Conservation (phyloP, 2,113 vertebrate species). For the Lagenorhynchus albirostris region DNA sequence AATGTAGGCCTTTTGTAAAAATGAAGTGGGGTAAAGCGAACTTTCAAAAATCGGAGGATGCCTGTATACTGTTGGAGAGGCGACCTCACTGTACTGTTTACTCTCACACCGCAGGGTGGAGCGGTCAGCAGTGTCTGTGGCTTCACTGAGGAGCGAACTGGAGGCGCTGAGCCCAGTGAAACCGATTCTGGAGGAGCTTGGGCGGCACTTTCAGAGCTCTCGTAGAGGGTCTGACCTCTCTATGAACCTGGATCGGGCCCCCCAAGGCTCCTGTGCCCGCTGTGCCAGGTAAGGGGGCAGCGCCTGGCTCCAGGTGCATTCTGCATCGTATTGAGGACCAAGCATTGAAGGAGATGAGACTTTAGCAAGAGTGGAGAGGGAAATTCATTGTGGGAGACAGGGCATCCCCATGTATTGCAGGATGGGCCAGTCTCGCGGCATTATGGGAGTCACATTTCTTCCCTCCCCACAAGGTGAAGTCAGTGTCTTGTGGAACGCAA, state of each 20-base stretch:
- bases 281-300: conserved; percentile 62
- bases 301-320: neutral
- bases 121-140: conserved; percentile 70
- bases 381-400: neutral
- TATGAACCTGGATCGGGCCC: conserved; percentile 52
- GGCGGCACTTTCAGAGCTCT: conserved; percentile 64
- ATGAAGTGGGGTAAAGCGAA: neutral
- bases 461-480: neutral
- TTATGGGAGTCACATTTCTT: neutral
- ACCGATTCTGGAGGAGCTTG: conserved; percentile 74
- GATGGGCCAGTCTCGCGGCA: neutral
- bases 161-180: conserved; percentile 74
- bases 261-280: conserved; percentile 61
- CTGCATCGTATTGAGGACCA: neutral
- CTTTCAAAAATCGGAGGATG: neutral
- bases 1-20: neutral
- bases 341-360: neutral
- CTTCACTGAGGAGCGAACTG: conserved; percentile 69
- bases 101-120: conserved; percentile 59
- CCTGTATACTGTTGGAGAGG: neutral
- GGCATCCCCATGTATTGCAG: neutral
- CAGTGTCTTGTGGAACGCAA: neutral
- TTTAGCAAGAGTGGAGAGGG: neutral
- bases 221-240: conserved; percentile 54
- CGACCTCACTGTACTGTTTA: neutral